These are phyloP conservation scores for Limnodromus scolopaceus DNA, from an alignment of 2,797 vertebrate genomes.

Conservation along the genomic window DNA sequence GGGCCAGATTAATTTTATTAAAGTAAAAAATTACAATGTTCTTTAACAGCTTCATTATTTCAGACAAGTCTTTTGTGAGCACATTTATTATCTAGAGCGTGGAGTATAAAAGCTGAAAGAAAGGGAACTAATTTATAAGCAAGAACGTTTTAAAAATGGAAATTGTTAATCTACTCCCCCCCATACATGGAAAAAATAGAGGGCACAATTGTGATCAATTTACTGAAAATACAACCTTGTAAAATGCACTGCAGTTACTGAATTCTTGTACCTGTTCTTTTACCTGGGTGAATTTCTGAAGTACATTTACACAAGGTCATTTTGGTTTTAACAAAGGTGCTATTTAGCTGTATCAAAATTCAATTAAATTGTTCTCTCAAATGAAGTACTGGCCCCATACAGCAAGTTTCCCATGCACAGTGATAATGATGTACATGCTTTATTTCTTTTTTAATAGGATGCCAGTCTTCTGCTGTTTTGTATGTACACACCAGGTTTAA, in stretches of 20 bases:
- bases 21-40: conserved; percentile 72
- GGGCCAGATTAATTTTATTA: conserved; percentile 76
- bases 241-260: background rate
- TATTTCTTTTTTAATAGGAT: conserved; percentile 5
- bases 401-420: conserved; percentile 1
- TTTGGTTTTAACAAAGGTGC: conserved; percentile 21
- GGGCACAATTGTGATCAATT: background rate
- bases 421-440: background rate
- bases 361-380: conserved; percentile 41
- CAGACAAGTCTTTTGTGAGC: conserved; percentile 67
- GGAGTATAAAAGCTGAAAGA: conserved; percentile 51
- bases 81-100: conserved; percentile 61
- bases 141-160: conserved; percentile 57
- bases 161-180: conserved; percentile 47
- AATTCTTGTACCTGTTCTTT: background rate
- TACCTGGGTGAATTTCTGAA: conserved; percentile 33
- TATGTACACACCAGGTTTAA: background rate
- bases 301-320: conserved; percentile 32
- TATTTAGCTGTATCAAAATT: conserved; percentile 46
- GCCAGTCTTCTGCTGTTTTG: conserved; percentile 12
- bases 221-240: conserved; percentile 9
- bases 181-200: background rate
- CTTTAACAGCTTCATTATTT: conserved; percentile 73
- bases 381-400: conserved; percentile 19
- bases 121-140: conserved; percentile 55